phyloP scores from a whole-genome alignment of 2,797 vertebrate species.

The Ptychadena robeensis region DNA sequence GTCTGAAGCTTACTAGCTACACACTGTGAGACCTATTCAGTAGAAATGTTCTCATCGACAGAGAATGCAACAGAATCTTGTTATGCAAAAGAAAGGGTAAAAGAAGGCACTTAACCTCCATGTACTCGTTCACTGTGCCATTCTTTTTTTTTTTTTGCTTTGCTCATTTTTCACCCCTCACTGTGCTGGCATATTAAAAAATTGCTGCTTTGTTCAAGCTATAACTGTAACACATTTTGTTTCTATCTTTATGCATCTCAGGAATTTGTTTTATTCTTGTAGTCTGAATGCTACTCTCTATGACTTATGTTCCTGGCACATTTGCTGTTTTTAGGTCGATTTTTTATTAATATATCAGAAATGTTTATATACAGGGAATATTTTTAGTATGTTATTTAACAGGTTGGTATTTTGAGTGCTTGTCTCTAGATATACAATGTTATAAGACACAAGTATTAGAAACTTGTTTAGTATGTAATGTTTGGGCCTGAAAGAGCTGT shows the following conservation, averaged over 20 bases:
- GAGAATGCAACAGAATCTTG: constrained; percentile 59
- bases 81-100: constrained; percentile 57
- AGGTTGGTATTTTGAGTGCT: background rate
- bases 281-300: constrained; percentile 35
- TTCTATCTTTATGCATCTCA: constrained; percentile 53
- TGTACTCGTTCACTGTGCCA: constrained; percentile 55
- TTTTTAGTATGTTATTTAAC: background rate
- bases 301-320: constrained; percentile 26
- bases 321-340: background rate
- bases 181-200: constrained; percentile 62
- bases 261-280: constrained; percentile 40
- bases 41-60: constrained; percentile 61
- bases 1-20: constrained; percentile 41
- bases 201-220: constrained; percentile 58
- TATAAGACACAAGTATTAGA: too few relatives aligned
- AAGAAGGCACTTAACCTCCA: constrained; percentile 60
- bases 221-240: constrained; percentile 57
- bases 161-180: constrained; percentile 60
- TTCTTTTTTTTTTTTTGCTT: constrained; percentile 58
- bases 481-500: too few relatives aligned
- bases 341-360: background rate
- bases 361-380: background rate
- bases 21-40: constrained; percentile 61
- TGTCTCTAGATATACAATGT: too few relatives aligned
- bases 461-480: too few relatives aligned